Percentiles rank a stretch among this genome's conserved stretches.
phyloP scores from a whole-genome alignment of 2,888 invertebrate species.

The Parasteatoda lunata region DNA sequence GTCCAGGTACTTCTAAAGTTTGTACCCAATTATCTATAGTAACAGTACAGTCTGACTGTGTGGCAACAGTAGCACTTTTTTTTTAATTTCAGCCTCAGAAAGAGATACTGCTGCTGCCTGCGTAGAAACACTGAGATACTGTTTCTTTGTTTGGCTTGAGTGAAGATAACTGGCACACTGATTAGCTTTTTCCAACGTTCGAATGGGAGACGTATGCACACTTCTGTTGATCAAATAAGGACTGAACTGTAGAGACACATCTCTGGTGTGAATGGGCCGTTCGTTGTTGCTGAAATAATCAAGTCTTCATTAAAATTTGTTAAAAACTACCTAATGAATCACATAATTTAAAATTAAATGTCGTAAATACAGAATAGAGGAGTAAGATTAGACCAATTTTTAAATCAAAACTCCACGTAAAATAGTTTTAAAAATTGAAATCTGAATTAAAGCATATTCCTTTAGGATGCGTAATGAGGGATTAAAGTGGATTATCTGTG shows the following conservation, averaged over 20 bases:
- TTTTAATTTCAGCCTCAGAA: neutral
- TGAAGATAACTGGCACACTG: conserved; percentile 9
- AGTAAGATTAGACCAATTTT: too few relatives aligned
- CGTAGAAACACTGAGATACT: neutral
- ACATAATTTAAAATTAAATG: too few relatives aligned
- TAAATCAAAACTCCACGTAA: too few relatives aligned
- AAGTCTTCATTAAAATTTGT: too few relatives aligned
- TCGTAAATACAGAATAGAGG: too few relatives aligned
- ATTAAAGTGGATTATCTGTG: too few relatives aligned
- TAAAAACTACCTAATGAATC: too few relatives aligned
- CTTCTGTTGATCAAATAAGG: conserved; percentile 23
- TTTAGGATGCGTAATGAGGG: too few relatives aligned
- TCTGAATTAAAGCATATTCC: too few relatives aligned
- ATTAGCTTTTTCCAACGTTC: neutral
- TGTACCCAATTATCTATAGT: neutral
- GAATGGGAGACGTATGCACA: conserved; percentile 10
- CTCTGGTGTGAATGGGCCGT: conserved; percentile 13
- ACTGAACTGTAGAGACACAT: conserved; percentile 45
- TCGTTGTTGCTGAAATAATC: too few relatives aligned
- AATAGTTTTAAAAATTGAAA: too few relatives aligned
- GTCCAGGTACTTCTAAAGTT: conserved; percentile 14
- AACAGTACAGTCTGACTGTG: conserved; percentile 6
- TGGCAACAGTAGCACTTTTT: neutral
- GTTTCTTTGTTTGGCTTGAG: neutral
- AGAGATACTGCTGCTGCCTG: neutral